These are phyloP conservation scores for Adineta ricciae DNA, from an alignment of 2,888 invertebrate species.

Conservation along the genomic window DNA sequence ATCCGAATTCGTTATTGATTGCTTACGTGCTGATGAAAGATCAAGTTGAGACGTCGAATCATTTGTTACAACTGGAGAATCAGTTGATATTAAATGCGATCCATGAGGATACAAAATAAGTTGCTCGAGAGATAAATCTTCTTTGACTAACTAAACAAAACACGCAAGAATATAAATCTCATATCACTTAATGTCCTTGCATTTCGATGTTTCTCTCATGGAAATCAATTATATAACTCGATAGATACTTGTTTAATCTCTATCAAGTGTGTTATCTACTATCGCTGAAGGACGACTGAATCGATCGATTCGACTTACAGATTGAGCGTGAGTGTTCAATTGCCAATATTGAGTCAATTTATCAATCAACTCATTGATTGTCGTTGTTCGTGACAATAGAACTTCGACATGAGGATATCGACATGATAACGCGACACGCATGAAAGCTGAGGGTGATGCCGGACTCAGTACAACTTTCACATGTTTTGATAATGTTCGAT, in stretches of 20 bases:
- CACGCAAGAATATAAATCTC: not conserved
- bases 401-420: conserved; percentile 16
- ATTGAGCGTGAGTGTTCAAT: not conserved
- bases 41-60: not conserved
- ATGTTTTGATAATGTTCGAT: not conserved
- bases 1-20: not conserved
- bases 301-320: not conserved
- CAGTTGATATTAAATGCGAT: not conserved
- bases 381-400: not conserved
- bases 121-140: not conserved
- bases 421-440: not conserved
- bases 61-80: not conserved
- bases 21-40: not conserved
- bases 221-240: no score
- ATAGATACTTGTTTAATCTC: no score
- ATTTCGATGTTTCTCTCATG: no score
- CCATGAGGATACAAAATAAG: not conserved
- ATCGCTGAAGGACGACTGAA: not conserved
- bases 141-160: not conserved
- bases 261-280: no score
- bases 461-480: not conserved
- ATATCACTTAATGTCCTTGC: no score
- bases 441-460: not conserved
- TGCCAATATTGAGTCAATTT: conserved; percentile 16
- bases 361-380: not conserved